Base-by-base conservation (phyloP, 1,140 invertebrate genomes). In the Pogonus chalceus region DNA sequence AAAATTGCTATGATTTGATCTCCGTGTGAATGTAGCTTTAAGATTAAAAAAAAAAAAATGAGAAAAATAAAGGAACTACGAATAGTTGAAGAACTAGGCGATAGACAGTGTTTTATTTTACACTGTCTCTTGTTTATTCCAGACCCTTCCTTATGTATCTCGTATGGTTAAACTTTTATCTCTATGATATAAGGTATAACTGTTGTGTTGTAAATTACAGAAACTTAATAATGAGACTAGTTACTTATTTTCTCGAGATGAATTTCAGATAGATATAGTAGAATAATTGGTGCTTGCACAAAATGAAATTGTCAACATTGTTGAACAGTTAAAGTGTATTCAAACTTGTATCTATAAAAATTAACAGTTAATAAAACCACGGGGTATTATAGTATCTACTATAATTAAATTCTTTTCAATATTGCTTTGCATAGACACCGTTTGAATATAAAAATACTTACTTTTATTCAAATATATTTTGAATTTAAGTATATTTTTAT, bases 221-320 rank as follows among this genome's bases (percentile, higher is more conserved):
- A 43, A 43, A 9, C 18, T 43, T 10, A 43, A 43, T 43, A 43
- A 10, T 43, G 37, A 43, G 18, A 43, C 37, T 43, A 43, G 37
- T 43, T 43, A 18, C 7, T 31, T 31, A 31, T 18, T 43, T 43
- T 43, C 37, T 43, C 18, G 9, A 43, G 18, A 31, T 31, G 26
- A 31, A 4, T 31, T 31, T 31, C 26, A 31, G 26, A 43, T 12
- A 43, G 18, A 43, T 43, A 12, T 12, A 18, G 37, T 18, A 43
- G 9, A 43, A 18, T 12, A 26, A 51, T 16, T 51, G 49, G 49
- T 51, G 49, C 49, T 51, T 51, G 49, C 49, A 51, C 49, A 23
- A 23, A 49, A 51, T 51, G 26, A 31, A 31, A 31, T 31, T 31
- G 49, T 35, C 49, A 51, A 51, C 49, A 51, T 51, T 51, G 49